A percentile compares a stretch with the other conserved stretches of the same genome.
These are phyloP conservation scores for Buceros bicornis DNA, from an alignment of 2,797 vertebrate genomes.

Conservation along the genomic window DNA sequence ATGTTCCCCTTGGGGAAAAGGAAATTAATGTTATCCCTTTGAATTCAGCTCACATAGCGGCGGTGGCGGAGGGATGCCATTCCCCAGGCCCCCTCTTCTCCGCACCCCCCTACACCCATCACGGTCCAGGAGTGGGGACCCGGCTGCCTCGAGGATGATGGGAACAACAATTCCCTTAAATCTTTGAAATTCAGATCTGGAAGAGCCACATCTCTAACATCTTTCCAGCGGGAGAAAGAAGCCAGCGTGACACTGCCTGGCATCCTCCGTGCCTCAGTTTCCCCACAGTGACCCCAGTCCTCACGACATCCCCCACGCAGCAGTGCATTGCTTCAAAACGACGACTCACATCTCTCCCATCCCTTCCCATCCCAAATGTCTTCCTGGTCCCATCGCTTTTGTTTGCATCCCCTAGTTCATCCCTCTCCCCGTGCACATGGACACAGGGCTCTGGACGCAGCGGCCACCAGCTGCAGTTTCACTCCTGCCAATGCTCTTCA, in stretches of 20 bases:
- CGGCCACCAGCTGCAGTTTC: constrained; percentile 37
- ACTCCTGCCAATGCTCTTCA: constrained; percentile 8
- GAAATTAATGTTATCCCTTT: not conserved
- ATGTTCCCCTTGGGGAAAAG: not conserved
- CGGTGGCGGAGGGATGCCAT: not conserved
- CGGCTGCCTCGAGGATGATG: accelerated
- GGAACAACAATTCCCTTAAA: not conserved
- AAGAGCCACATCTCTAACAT: not conserved
- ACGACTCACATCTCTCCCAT: accelerated
- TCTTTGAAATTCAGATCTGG: not conserved
- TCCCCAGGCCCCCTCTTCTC: not conserved
- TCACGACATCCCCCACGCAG: accelerated
- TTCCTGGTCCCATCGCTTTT: not conserved
- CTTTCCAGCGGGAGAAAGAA: not conserved
- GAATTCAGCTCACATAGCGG: not conserved
- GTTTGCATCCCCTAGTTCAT: not conserved
- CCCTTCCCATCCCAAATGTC: not conserved
- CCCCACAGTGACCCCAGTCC: not conserved
- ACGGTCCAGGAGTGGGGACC: accelerated
- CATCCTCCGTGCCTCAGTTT: not conserved
- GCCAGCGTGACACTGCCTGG: not conserved
- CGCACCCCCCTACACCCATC: accelerated
- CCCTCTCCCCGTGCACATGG: not conserved
- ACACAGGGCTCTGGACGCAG: accelerated
- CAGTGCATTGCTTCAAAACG: accelerated